phyloP scores from a whole-genome alignment of 2,888 invertebrate species.

The Athalia rosae region DNA sequence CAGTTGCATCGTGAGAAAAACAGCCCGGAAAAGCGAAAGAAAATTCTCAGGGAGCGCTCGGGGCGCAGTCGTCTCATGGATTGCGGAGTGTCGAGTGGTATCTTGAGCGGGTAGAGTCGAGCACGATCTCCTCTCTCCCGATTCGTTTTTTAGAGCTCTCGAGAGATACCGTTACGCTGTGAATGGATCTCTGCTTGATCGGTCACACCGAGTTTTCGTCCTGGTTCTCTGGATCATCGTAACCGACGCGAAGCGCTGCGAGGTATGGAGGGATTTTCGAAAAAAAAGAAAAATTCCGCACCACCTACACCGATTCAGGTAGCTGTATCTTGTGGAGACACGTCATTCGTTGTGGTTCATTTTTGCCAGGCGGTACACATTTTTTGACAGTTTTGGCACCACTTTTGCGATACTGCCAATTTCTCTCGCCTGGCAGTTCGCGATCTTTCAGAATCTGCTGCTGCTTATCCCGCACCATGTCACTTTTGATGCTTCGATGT shows the following conservation, averaged over 20 bases:
- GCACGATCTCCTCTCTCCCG: slow-evolving; percentile 14
- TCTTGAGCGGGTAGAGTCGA: slow-evolving; percentile 24
- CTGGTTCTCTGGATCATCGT: background rate
- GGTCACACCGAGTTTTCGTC: background rate
- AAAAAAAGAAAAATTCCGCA: background rate
- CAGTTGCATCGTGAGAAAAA: slow-evolving; percentile 39
- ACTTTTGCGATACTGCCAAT: no score
- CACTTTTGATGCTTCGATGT: no score
- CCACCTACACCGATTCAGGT: no score
- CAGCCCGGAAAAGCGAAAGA: slow-evolving; percentile 5
- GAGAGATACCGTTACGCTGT: background rate
- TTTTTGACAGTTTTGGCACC: no score
- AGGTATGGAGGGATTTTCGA: slow-evolving; percentile 3
- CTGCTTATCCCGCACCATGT: no score
- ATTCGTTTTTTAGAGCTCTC: background rate
- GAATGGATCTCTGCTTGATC: slow-evolving; percentile 18
- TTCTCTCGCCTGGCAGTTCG: no score
- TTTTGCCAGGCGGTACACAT: no score
- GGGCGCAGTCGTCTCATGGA: background rate
- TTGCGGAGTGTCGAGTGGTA: background rate
- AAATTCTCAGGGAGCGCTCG: slow-evolving; percentile 25
- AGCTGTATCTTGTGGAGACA: no score
- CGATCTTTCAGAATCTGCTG: no score
- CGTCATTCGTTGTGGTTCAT: no score
- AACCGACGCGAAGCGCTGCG: background rate